Evolutionary conservation across 2,888 invertebrate genomes (phyloP), one percentile per base, ranked within the genome.

Genomic region (Pterobdella sp.): DNA sequence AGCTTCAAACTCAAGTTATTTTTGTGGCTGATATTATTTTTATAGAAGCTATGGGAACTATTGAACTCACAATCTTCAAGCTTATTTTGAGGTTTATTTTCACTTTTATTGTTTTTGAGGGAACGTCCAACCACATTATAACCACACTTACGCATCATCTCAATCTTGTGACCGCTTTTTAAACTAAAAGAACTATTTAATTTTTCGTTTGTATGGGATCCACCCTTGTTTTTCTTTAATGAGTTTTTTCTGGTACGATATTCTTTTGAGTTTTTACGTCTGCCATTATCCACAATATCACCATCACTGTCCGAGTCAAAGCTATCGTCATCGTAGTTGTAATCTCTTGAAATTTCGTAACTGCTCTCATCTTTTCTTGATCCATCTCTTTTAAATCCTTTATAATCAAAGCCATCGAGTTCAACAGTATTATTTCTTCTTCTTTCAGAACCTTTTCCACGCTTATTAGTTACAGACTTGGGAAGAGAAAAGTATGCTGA

Each of bases 241-340:
- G 60, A 56, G n/a, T 26, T 26, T 4, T 26, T 56, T n/a, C n/a
- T 56, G 60, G 26, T 56, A 56, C n/a, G 18, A 26, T 56, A 26
- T 3, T 26, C n/a, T 14, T 4, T 14, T 18, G 18, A 22, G n/a
- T 56, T 3, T 7, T 56, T 56, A 4, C 26, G 4, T 3, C 26
- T 26, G n/a, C n/a, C n/a, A 14, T 56, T 26, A 56, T 56, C 60
- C 4, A 26, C 60, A 56, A 3, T 26, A 56, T n/a, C 60, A 56
- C 26, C 60, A 22, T 22, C 60, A 56, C 26, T 26, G 26, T 56
- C 60, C 4, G 14, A 26, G 26, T 56, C 60, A 26, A 56, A 56
- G 60, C 60, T 56, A 26, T 56, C 60, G 26, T 56, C 60, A 22
- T 56, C 60, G 26, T 56, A 56, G 4, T 56, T n/a, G n/a, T n/a